Conservation (phyloP, 2,797 vertebrate species). For the Heliangelus exortis region DNA sequence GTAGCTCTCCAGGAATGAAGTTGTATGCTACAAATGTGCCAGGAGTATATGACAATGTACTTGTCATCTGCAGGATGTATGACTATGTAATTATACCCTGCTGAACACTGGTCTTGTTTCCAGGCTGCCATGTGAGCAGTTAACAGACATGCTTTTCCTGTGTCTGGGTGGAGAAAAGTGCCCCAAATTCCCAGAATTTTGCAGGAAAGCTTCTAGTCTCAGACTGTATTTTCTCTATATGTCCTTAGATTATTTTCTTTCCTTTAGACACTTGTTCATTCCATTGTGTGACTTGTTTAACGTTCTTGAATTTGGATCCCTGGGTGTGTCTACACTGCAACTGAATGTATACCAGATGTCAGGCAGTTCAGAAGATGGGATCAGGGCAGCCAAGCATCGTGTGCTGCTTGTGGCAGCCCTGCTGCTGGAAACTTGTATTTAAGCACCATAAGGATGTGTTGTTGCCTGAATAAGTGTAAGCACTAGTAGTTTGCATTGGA, state of each 20-base stretch:
- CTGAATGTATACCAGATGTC: constrained; percentile 8
- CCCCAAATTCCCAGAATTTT: neutral
- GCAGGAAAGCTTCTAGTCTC: neutral
- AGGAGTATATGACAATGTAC: constrained; percentile 44
- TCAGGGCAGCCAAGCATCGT: neutral
- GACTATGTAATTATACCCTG: constrained; percentile 9
- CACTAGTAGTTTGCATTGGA: neutral
- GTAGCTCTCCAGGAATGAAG: constrained; percentile 13
- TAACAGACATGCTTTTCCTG: constrained; percentile 4
- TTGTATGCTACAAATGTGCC: neutral
- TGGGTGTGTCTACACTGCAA: neutral
- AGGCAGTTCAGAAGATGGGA: neutral
- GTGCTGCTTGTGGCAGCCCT: neutral
- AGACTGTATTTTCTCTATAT: neutral
- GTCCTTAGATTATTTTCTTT: neutral
- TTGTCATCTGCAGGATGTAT: constrained; percentile 44
- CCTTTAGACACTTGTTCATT: neutral
- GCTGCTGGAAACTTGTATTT: neutral
- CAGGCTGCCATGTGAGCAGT: constrained; percentile 11
- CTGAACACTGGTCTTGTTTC: constrained; percentile 4
- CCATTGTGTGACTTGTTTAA: neutral
- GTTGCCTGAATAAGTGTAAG: neutral
- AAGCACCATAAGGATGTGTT: neutral
- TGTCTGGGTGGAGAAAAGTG: neutral
- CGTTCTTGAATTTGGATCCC: neutral